These are phyloP conservation scores for Allobates femoralis DNA, from an alignment of 2,797 vertebrate species.

Conservation along the genomic window DNA sequence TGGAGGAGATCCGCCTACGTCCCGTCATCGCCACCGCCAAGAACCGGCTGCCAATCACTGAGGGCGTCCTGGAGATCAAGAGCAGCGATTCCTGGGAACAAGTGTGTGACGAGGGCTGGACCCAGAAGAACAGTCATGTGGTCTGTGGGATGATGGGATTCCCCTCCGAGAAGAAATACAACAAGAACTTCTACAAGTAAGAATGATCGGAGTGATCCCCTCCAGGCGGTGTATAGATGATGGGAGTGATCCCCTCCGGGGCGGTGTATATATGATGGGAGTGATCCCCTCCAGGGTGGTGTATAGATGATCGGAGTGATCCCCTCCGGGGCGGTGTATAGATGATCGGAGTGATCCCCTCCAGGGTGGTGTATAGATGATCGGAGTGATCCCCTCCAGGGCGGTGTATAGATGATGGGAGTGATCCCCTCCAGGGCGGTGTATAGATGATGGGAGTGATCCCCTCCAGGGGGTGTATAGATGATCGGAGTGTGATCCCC, in stretches of 20 bases:
- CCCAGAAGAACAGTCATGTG: constrained; percentile 85
- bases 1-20: constrained; percentile 90
- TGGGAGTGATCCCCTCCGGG: background rate
- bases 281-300: background rate
- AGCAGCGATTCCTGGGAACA: constrained; percentile 86
- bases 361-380: background rate
- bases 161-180: constrained; percentile 89
- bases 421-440: background rate
- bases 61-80: constrained; percentile 92
- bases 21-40: constrained; percentile 75
- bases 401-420: background rate
- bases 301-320: background rate
- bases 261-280: background rate
- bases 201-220: constrained; percentile 54
- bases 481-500: background rate
- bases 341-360: background rate
- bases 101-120: constrained; percentile 91
- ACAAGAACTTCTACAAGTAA: constrained; percentile 96
- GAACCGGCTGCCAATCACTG: constrained; percentile 81
- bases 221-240: background rate
- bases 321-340: background rate
- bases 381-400: background rate
- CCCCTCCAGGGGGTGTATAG: background rate
- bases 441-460: background rate
- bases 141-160: constrained; percentile 97